Evolutionary conservation across 2,888 invertebrate species (phyloP).

Genomic region (Clepsis dumicolana): DNA sequence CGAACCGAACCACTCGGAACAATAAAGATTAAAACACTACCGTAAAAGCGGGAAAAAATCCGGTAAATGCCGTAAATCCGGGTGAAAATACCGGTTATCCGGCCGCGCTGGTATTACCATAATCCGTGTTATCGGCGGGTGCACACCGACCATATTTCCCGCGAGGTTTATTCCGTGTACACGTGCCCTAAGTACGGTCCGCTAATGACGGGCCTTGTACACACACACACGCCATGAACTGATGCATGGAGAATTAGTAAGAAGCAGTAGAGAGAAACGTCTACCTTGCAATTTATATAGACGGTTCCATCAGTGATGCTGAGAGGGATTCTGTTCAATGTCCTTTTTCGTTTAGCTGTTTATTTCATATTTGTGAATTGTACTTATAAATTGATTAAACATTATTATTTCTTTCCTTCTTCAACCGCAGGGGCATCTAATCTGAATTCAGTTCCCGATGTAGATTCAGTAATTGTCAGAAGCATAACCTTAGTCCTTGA

Average conservation of each 20-base stretch:
- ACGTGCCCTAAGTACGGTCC: constrained; percentile 1
- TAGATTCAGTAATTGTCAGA: no score
- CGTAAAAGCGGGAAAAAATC: constrained; percentile 38
- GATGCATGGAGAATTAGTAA: background rate
- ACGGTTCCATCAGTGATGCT: no score
- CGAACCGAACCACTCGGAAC: constrained; percentile 30
- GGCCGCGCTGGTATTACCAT: constrained; percentile 32
- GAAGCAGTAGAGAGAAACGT: no score
- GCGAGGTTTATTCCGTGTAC: constrained; percentile 15
- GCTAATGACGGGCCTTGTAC: background rate
- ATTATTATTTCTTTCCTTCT: no score
- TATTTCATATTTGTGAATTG: no score
- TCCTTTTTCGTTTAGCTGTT: no score
- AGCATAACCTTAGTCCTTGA: no score
- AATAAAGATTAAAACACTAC: constrained; percentile 43
- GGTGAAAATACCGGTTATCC: constrained; percentile 38
- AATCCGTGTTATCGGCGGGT: constrained; percentile 38
- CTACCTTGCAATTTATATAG: no score
- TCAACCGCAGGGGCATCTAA: no score
- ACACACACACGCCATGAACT: background rate
- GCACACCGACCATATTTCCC: constrained; percentile 19
- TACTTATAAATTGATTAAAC: no score
- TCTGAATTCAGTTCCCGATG: no score
- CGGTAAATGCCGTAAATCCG: constrained; percentile 40
- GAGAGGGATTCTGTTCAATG: no score